phyloP scores from a whole-genome alignment of 1,140 invertebrate species.

The Anadara kagoshimensis region DNA sequence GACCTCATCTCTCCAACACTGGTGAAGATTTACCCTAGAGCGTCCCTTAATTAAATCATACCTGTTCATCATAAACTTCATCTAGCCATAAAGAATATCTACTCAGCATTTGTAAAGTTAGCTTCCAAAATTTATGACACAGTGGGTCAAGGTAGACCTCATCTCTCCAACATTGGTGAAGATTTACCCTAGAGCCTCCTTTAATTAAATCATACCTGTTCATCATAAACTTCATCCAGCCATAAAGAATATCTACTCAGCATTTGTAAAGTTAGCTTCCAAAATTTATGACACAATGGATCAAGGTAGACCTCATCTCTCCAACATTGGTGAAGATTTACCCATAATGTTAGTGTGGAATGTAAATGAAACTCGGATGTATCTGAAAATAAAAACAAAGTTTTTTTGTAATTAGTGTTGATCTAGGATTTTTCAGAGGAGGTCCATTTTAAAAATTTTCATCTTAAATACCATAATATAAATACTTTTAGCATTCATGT shows the following conservation, averaged over 20 bases:
- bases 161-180: slow-evolving; percentile 80
- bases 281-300: slow-evolving; percentile 86
- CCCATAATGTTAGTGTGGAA: slow-evolving; percentile 62
- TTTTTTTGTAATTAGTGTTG: too few species aligned
- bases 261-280: slow-evolving; percentile 89
- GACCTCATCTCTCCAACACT: slow-evolving; percentile 84
- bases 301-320: slow-evolving; percentile 83
- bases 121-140: slow-evolving; percentile 89
- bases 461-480: too few species aligned
- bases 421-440: too few species aligned
- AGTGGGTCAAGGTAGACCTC: slow-evolving; percentile 84
- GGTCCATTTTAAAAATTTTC: too few species aligned
- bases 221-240: slow-evolving; percentile 74
- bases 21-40: too few species aligned
- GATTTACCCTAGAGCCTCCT: background rate
- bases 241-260: slow-evolving; percentile 85
- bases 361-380: slow-evolving; percentile 53
- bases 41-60: slow-evolving; percentile 3
- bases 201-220: slow-evolving; percentile 52
- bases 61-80: slow-evolving; percentile 66
- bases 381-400: slow-evolving; percentile 24
- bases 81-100: slow-evolving; percentile 84
- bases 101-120: slow-evolving; percentile 86
- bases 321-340: slow-evolving; percentile 82
- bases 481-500: too few species aligned